Percentiles rank a stretch among this genome's conserved stretches.
phyloP scores from a whole-genome alignment of 2,888 invertebrate species.

The Drosophila quinaria region DNA sequence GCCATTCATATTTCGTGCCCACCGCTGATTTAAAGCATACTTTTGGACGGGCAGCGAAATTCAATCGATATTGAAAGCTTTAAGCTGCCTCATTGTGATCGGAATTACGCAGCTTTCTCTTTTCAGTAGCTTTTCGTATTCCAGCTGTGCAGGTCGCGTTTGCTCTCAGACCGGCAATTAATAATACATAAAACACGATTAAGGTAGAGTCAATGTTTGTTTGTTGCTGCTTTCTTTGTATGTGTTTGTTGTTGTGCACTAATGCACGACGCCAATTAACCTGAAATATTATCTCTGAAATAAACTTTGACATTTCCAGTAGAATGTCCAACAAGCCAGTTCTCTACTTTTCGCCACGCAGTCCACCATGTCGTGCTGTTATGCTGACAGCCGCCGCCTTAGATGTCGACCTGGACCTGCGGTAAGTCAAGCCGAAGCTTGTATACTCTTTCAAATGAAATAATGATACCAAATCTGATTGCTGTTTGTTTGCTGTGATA shows the following conservation, averaged over 20 bases:
- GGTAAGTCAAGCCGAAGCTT: constrained; percentile 62
- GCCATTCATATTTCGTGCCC: too few species aligned
- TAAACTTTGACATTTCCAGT: not conserved
- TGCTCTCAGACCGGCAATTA: constrained; percentile 12
- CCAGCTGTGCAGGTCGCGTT: constrained; percentile 27
- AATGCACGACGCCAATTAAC: constrained; percentile 33
- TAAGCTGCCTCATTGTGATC: constrained; percentile 21
- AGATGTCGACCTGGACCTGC: constrained; percentile 88
- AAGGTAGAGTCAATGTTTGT: constrained; percentile 28
- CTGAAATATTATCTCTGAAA: constrained; percentile 8
- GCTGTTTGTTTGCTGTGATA: not conserved
- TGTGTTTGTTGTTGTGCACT: constrained; percentile 4
- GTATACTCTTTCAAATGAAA: constrained; percentile 2
- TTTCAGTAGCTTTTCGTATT: constrained; percentile 35
- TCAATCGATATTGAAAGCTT: constrained; percentile 41
- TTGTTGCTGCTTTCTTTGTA: not conserved
- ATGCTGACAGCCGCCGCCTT: constrained; percentile 89
- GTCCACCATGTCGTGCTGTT: constrained; percentile 89
- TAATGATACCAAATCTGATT: not conserved
- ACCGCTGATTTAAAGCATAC: constrained; percentile 56
- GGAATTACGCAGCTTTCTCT: constrained; percentile 14
- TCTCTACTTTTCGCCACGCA: constrained; percentile 88
- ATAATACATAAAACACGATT: constrained; percentile 8
- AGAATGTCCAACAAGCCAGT: constrained; percentile 82
- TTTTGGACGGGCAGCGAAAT: constrained; percentile 34